Percentiles rank a stretch among this genome's conserved stretches.
Evolutionary conservation across 2,113 vertebrate species (phyloP).

Genomic region (cattle (Bos taurus)): ARS-UCD2.0 NC_037330.1:76957501-76958000

Average conservation of each 20-base stretch:
- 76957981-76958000: not conserved
- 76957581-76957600: not conserved
- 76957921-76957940: not conserved
- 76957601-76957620: not conserved
- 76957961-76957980: not conserved
- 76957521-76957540: not conserved
- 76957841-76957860: not conserved
- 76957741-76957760: not conserved
- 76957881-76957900: not conserved
- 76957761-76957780: constrained; percentile 25
- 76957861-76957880: rapidly evolving
- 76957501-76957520: not conserved
- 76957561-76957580: not conserved
- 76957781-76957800: constrained; percentile 49
- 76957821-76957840: not conserved
- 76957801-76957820: constrained; percentile 49
- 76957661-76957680: not conserved
- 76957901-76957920: not conserved
- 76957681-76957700: not conserved
- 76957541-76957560: not conserved
- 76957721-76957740: not conserved
- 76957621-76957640: not conserved
- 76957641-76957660: not conserved
- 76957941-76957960: not conserved
- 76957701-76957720: not conserved